Evolutionary conservation across 2,797 vertebrate genomes (phyloP).

Genomic region (Chaunax sp.): DNA sequence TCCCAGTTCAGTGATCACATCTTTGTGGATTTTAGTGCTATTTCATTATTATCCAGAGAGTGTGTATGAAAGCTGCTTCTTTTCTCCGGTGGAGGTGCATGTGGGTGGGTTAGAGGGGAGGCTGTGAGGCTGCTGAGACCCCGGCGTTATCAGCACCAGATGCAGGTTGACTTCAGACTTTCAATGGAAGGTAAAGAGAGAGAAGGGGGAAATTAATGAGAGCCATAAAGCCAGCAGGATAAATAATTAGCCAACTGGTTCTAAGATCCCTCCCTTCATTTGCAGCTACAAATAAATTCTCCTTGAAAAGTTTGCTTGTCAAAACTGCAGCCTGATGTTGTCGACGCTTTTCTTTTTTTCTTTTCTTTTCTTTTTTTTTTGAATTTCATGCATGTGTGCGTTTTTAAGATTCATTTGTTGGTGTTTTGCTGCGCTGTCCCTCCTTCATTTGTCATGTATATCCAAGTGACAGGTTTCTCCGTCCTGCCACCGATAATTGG

Average conservation of each 20-base stretch:
- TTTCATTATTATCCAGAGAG: constrained; percentile 70
- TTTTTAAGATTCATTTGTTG: constrained; percentile 49
- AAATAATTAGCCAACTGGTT: constrained; percentile 85
- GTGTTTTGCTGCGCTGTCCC: constrained; percentile 39
- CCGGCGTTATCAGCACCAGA: constrained; percentile 84
- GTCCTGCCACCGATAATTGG: constrained; percentile 73
- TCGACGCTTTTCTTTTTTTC: constrained; percentile 14
- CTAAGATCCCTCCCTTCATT: constrained; percentile 75
- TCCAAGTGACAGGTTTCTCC: constrained; percentile 67
- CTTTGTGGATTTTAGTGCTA: constrained; percentile 62
- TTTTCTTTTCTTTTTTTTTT: neutral
- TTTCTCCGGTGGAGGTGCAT: constrained; percentile 57
- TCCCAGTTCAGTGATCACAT: constrained; percentile 41
- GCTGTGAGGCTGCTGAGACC: constrained; percentile 74
- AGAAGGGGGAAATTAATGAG: constrained; percentile 84
- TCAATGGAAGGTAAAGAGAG: constrained; percentile 84
- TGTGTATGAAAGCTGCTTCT: constrained; percentile 64
- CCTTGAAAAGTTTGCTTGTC: constrained; percentile 68
- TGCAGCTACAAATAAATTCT: constrained; percentile 68
- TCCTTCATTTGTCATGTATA: constrained; percentile 65
- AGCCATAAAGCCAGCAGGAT: constrained; percentile 84
- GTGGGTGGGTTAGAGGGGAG: constrained; percentile 74
- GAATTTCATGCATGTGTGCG: constrained; percentile 24
- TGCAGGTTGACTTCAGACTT: constrained; percentile 85
- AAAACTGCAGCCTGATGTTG: constrained; percentile 56